These are phyloP conservation scores for Philaethria dido DNA, from an alignment of 2,888 invertebrate species.

Conservation along the genomic window DNA sequence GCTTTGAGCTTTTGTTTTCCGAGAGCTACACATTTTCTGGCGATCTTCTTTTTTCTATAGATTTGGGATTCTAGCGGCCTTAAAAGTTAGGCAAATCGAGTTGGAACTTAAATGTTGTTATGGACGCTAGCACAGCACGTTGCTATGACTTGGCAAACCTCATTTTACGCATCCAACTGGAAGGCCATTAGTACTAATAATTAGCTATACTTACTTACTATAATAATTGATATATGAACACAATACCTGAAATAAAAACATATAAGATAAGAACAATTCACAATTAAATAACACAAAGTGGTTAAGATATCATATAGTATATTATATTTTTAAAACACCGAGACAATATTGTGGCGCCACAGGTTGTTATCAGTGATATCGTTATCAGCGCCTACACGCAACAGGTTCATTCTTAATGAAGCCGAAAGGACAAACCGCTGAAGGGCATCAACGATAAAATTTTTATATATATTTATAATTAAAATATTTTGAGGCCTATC, in stretches of 20 bases:
- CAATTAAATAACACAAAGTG: neutral
- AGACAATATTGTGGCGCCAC: slow-evolving; percentile 11
- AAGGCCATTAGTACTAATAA: neutral
- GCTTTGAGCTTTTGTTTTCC: too few relatives aligned
- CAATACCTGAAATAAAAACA: slow-evolving; percentile 14
- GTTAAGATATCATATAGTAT: too few relatives aligned
- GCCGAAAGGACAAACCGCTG: slow-evolving; percentile 11
- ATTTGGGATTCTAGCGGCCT: too few relatives aligned
- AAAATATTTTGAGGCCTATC: too few relatives aligned
- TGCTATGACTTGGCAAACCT: too few relatives aligned
- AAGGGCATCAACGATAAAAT: slow-evolving; percentile 12
- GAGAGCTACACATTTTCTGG: too few relatives aligned
- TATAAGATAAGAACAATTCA: neutral
- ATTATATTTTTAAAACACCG: slow-evolving; percentile 2
- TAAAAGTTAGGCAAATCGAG: too few relatives aligned
- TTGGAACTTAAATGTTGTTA: too few relatives aligned
- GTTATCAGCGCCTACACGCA: slow-evolving; percentile 26
- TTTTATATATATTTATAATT: neutral
- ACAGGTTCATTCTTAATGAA: slow-evolving; percentile 26
- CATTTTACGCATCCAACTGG: too few relatives aligned
- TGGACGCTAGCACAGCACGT: too few relatives aligned
- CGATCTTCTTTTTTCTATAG: too few relatives aligned
- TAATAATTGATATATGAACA: neutral
- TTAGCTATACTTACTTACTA: neutral
- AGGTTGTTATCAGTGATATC: slow-evolving; percentile 22